These are phyloP conservation scores for Crypturellus undulatus DNA, from an alignment of 2,113 vertebrate genomes.

Conservation along the genomic window DNA sequence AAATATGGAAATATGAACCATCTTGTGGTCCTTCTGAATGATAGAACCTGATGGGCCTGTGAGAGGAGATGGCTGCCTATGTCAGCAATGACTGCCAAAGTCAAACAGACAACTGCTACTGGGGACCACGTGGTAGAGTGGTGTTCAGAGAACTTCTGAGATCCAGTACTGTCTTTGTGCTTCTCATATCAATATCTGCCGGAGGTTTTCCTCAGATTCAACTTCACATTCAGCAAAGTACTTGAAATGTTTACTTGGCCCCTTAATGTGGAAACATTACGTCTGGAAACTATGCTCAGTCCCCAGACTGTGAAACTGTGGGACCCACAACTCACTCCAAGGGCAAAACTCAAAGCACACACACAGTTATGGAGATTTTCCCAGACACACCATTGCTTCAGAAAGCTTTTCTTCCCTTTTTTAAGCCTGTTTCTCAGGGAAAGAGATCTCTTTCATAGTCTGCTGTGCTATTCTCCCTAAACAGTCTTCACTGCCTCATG, in stretches of 20 bases:
- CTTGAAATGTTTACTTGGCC: background rate
- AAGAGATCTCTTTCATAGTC: background rate
- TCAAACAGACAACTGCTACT: background rate
- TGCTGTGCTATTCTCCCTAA: background rate
- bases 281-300: background rate
- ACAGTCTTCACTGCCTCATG: background rate
- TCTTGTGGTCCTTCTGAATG: background rate
- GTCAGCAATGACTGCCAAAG: background rate
- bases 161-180: background rate
- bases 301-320: background rate
- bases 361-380: background rate
- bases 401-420: background rate
- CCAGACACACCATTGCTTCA: background rate
- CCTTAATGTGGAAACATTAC: background rate
- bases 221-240: background rate
- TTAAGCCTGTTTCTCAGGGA: background rate
- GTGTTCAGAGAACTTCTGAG: background rate
- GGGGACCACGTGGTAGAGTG: background rate
- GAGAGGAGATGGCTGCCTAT: background rate
- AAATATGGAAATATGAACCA: background rate
- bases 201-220: background rate
- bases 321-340: background rate
- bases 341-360: background rate
- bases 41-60: background rate
- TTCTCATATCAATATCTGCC: accelerated